Conservation (phyloP, 2,888 invertebrate species). For the Corbicula japonica region DNA sequence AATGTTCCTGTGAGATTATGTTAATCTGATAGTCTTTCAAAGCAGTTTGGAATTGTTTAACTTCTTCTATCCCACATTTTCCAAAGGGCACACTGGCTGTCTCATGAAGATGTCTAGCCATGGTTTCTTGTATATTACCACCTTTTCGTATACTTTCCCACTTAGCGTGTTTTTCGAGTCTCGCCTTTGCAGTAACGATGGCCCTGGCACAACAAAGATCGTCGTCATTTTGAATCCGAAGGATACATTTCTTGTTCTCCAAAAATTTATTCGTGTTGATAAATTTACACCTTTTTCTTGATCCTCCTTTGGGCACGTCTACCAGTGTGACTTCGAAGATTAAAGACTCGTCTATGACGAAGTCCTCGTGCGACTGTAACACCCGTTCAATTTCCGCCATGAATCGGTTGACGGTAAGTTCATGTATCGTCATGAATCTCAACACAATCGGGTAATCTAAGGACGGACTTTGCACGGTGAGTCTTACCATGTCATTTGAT, state of each 20-base stretch:
- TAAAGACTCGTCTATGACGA: no score
- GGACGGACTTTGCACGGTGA: no score
- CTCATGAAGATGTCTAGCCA: slow-evolving; percentile 41
- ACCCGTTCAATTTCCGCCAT: no score
- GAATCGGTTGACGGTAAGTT: no score
- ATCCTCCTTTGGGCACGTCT: no score
- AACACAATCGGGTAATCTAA: no score
- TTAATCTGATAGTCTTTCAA: slow-evolving; percentile 35
- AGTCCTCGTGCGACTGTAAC: no score
- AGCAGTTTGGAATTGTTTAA: slow-evolving; percentile 36
- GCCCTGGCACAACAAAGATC: slow-evolving; percentile 56
- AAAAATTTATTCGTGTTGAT: no score
- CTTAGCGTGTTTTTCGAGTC: slow-evolving; percentile 46
- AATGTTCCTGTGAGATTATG: slow-evolving; percentile 42
- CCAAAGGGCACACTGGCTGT: slow-evolving; percentile 19
- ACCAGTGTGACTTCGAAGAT: no score
- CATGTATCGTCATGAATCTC: no score
- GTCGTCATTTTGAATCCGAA: slow-evolving; percentile 51
- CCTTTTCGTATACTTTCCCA: slow-evolving; percentile 50
- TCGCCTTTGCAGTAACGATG: slow-evolving; percentile 55
- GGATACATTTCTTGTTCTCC: slow-evolving; percentile 31
- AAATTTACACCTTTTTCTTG: no score
- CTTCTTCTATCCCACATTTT: slow-evolving; percentile 44
- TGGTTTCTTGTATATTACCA: slow-evolving; percentile 24
- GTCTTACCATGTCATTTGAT: no score